Evolutionary conservation across 2,888 invertebrate genomes (phyloP).

Genomic region (Papilio elwesi): DNA sequence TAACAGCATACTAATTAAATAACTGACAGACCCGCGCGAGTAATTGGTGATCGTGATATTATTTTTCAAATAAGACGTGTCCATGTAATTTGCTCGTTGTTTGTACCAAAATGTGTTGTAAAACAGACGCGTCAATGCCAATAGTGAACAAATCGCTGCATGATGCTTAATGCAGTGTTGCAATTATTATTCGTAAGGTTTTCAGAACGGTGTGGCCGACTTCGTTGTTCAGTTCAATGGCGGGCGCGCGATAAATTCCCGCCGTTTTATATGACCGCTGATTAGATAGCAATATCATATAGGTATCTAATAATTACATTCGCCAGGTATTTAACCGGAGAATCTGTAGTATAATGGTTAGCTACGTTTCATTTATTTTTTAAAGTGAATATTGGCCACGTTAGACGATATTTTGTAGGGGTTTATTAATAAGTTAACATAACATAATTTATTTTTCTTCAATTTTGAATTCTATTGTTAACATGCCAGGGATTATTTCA

Average conservation of each 20-base stretch:
- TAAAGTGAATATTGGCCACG: background rate
- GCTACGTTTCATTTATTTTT: background rate
- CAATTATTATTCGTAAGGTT: constrained; percentile 12
- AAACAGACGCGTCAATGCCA: constrained; percentile 20
- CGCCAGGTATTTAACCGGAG: constrained; percentile 21
- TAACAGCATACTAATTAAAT: constrained; percentile 40
- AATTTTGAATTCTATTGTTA: no score
- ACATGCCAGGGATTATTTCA: no score
- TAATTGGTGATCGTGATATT: constrained; percentile 32
- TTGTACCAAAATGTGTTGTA: constrained; percentile 8
- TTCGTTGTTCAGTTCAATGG: constrained; percentile 29
- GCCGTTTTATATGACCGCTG: constrained; percentile 39
- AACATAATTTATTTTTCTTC: no score
- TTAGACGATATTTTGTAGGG: no score
- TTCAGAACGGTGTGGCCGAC: background rate
- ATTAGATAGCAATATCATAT: constrained; percentile 39
- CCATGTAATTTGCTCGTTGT: constrained; percentile 3
- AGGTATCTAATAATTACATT: constrained; percentile 33
- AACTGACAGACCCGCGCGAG: constrained; percentile 13
- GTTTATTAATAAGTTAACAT: no score
- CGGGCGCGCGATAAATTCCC: constrained; percentile 39
- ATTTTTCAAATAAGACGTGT: constrained; percentile 24
- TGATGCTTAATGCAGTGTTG: constrained; percentile 11
- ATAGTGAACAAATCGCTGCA: constrained; percentile 1
- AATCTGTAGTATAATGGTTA: background rate